phyloP scores from a whole-genome alignment of 2,797 vertebrate genomes.

The Oreochromis mossambicus region DNA sequence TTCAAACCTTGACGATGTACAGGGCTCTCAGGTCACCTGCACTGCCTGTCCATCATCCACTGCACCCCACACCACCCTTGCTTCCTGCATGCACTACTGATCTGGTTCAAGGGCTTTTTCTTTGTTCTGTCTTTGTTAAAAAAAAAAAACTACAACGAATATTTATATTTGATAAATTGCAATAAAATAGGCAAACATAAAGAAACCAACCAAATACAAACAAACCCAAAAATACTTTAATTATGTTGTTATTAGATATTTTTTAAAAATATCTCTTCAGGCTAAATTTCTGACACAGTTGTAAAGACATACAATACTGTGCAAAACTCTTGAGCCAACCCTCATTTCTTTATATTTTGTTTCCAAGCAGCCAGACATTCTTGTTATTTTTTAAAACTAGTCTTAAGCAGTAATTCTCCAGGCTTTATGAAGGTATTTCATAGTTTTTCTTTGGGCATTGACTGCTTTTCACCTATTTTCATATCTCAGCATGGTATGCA shows the following conservation, averaged over 20 bases:
- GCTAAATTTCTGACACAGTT: neutral
- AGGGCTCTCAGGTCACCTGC: conserved; percentile 5
- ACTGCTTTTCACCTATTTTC: neutral
- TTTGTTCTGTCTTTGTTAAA: too few species aligned
- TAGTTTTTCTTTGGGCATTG: neutral
- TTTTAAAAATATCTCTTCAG: neutral
- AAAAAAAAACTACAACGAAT: neutral
- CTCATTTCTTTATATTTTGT: neutral
- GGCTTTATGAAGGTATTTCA: neutral
- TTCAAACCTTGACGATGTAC: neutral
- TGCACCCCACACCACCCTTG: neutral
- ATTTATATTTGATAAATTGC: neutral
- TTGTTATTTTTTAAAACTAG: neutral
- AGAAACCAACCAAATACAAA: neutral
- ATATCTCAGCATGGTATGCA: neutral
- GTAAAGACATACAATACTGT: neutral
- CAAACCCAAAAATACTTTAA: neutral
- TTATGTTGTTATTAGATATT: neutral
- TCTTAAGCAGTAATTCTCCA: neutral
- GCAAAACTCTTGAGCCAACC: neutral
- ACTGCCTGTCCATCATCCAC: conserved; percentile 20
- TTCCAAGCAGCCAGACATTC: neutral
- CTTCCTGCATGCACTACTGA: neutral
- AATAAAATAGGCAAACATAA: neutral
- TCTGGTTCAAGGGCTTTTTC: neutral